These are phyloP conservation scores for Caenorhabditis sp. DNA, from an alignment of 2,888 invertebrate species.

Conservation along the genomic window DNA sequence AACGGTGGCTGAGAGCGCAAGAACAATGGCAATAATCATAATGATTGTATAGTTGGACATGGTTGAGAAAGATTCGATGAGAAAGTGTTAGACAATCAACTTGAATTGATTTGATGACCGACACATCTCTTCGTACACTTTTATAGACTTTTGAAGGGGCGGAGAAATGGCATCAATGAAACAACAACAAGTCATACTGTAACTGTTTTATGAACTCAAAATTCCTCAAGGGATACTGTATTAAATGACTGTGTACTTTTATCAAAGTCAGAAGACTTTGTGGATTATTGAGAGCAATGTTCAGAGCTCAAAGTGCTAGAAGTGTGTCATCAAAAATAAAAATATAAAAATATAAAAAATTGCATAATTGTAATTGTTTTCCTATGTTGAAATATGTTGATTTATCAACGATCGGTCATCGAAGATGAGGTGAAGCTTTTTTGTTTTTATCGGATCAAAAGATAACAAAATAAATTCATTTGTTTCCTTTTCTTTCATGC, in stretches of 20 bases:
- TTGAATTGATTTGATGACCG: constrained; percentile 5
- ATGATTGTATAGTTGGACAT: constrained; percentile 33
- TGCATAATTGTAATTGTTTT: neutral
- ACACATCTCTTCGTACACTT: neutral
- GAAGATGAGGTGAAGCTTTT: neutral
- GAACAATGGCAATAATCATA: constrained; percentile 34
- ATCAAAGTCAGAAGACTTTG: too few relatives aligned
- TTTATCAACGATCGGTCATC: neutral
- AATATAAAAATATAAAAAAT: too few relatives aligned
- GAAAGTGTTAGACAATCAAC: constrained; percentile 22
- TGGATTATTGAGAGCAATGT: too few relatives aligned
- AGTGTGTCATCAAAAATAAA: too few relatives aligned
- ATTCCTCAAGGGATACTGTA: too few relatives aligned
- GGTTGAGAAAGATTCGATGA: neutral
- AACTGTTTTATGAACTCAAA: too few relatives aligned
- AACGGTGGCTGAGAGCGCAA: constrained; percentile 25
- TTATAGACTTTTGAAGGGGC: neutral
- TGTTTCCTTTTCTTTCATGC: neutral
- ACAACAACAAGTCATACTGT: neutral
- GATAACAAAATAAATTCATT: neutral
- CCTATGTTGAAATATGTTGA: neutral
- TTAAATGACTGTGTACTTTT: too few relatives aligned
- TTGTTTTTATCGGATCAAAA: neutral
- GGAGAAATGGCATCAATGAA: neutral
- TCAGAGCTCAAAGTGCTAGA: too few relatives aligned